These are phyloP conservation scores for Trichonephila clavata DNA, from an alignment of 1,140 invertebrate species.

Conservation along the genomic window DNA sequence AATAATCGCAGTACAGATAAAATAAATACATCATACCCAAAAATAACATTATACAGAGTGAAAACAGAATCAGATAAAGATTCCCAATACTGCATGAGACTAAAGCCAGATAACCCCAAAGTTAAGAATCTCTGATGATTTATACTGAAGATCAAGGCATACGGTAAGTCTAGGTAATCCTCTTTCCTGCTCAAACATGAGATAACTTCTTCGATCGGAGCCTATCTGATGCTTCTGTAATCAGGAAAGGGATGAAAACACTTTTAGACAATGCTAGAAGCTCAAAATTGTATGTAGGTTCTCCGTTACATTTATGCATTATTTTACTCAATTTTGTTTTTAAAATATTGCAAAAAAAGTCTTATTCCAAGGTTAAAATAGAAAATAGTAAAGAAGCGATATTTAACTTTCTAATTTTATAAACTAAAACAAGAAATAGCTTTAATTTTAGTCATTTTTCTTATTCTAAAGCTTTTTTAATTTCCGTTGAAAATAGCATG, in stretches of 20 bases:
- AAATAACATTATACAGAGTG: not conserved
- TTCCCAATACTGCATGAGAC: not conserved
- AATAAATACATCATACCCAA: too few relatives aligned
- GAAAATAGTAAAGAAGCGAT: too few relatives aligned
- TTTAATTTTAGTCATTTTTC: too few relatives aligned
- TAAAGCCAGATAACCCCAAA: slow-evolving; percentile 30
- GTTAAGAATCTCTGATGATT: slow-evolving; percentile 48
- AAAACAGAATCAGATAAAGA: slow-evolving; percentile 25
- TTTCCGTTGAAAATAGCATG: too few relatives aligned
- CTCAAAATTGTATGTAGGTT: not conserved
- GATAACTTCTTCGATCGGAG: slow-evolving; percentile 38
- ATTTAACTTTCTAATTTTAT: too few relatives aligned
- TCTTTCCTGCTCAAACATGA: slow-evolving; percentile 48
- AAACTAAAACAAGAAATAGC: too few relatives aligned
- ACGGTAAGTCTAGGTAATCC: slow-evolving; percentile 7
- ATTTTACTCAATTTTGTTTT: not conserved
- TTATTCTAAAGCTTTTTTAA: too few relatives aligned
- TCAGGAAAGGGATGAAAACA: not conserved
- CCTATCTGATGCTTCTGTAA: not conserved
- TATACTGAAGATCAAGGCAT: slow-evolving; percentile 39
- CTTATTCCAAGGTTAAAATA: too few relatives aligned
- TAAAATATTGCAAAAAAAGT: too few relatives aligned
- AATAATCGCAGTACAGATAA: too few relatives aligned
- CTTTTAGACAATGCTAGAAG: not conserved
- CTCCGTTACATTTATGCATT: not conserved